phyloP scores from a whole-genome alignment of 2,797 vertebrate species.

The Lithobates pipiens region DNA sequence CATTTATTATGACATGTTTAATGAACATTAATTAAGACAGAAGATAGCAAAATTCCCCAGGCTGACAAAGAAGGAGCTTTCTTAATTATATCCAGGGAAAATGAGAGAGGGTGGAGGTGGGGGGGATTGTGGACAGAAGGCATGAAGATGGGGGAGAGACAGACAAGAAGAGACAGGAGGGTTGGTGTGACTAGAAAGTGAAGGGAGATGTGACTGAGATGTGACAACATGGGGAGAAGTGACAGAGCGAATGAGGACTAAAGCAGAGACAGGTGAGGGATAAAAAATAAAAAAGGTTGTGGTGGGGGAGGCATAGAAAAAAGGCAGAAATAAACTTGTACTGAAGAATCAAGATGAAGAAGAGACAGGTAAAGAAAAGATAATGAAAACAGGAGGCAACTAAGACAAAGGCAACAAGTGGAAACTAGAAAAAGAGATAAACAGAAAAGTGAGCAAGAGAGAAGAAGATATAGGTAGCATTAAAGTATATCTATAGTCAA shows the following conservation, averaged over 20 bases:
- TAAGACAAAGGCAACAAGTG: too few species aligned
- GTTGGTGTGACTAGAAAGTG: conserved; percentile 13
- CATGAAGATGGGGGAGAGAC: conserved; percentile 9
- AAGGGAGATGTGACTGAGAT: not conserved
- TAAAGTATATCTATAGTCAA: too few species aligned
- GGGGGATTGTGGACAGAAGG: conserved; percentile 48
- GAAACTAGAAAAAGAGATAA: too few species aligned
- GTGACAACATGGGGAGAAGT: not conserved
- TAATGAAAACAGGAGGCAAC: not conserved
- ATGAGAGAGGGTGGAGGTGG: not conserved
- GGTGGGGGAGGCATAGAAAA: not conserved
- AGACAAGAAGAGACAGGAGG: not conserved
- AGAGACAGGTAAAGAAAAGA: not conserved
- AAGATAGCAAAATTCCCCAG: conserved; percentile 78
- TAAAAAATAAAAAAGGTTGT: not conserved
- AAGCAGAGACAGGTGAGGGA: not conserved
- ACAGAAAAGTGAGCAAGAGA: too few species aligned
- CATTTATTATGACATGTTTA: conserved; percentile 77
- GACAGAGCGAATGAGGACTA: not conserved
- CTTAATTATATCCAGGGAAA: conserved; percentile 77
- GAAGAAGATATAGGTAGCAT: too few species aligned
- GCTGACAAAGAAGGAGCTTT: conserved; percentile 76
- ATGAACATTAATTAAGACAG: conserved; percentile 84
- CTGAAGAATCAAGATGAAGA: too few species aligned
- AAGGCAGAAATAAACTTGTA: too few species aligned